Evolutionary conservation across 2,888 invertebrate species (phyloP), one percentile per base, ranked within the genome.

Genomic region (Magallana nippona): DNA sequence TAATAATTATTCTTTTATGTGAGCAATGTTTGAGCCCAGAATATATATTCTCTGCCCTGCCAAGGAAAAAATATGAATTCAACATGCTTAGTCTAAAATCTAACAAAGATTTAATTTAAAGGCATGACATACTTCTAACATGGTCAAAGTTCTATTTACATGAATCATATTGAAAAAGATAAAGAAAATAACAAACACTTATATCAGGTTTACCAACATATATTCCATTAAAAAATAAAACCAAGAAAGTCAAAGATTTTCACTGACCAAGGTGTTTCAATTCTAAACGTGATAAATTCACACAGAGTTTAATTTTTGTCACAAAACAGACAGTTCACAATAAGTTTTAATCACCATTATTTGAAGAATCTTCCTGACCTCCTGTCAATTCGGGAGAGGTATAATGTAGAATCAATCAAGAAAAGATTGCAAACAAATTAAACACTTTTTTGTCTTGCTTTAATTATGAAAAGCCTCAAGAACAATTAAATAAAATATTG

Each of bases 311-410:
- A 44, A 44, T 60, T 60, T 60, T 71, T 71, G 13, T 71, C 71
- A 71, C 71, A 71, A 44, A 71, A 71, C 71, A 71, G 71, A 71
- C 71, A 71, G 27, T 32, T 27, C 71, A 71, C 71, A 71, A 71
- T 71, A 44, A 81, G 80, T 86, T 84, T 85, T 85, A 84, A 77
- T 83, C 83, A 63, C 85, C 86, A 55, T 83, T 82, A n/a, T 82
- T 81, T 15, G 83, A 85, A 17, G 77, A 15, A 55, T 87, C 32
- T 15, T 27, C 71, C 15, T 71, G 71, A 71, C 13, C 27, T 71
- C 71, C 71, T 71, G 71, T 71, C 32, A 71, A 71, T 71, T 71
- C 15, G 10, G 62, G 62, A 22, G 62, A 62, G 27, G 22, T 15
- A 32, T 71, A 27, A 22, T 27, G 11, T 11, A 27, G 44, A 44